Conservation (phyloP, 1,140 invertebrate genomes). For the Tribolium castaneum region DNA sequence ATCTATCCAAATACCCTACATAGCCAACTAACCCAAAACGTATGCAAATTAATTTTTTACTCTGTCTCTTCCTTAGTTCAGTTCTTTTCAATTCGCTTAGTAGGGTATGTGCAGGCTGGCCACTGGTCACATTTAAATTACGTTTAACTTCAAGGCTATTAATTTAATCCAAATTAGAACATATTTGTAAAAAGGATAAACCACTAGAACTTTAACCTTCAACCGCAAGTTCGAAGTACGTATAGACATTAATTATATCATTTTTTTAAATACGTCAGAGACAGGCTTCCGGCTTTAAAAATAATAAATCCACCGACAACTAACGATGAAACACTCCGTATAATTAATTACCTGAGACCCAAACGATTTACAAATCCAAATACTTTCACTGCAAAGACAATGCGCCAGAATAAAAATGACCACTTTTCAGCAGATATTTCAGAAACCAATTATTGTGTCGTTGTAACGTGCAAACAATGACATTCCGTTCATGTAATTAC, state of each 20-base stretch:
- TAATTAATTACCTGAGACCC: conserved; percentile 15
- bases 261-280: no score
- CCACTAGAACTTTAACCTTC: background rate
- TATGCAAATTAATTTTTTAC: conserved; percentile 16
- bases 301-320: no score
- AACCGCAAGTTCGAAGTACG: background rate
- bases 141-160: background rate
- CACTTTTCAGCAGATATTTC: conserved; percentile 15
- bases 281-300: no score
- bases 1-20: background rate
- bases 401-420: conserved; percentile 4
- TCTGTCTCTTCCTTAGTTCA: background rate
- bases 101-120: no score
- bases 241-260: no score
- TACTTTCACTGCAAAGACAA: conserved; percentile 9
- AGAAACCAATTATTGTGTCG: conserved; percentile 2
- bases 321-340: no score
- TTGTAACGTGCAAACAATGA: conserved; percentile 23
- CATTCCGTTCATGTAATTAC: conserved; percentile 13
- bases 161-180: conserved; percentile 2
- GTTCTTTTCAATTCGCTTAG: no score
- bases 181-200: background rate
- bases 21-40: background rate
- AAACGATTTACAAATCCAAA: background rate
- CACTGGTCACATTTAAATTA: background rate